phyloP scores from a whole-genome alignment of 2,797 vertebrate genomes.

The Anabacerthia variegaticeps region DNA sequence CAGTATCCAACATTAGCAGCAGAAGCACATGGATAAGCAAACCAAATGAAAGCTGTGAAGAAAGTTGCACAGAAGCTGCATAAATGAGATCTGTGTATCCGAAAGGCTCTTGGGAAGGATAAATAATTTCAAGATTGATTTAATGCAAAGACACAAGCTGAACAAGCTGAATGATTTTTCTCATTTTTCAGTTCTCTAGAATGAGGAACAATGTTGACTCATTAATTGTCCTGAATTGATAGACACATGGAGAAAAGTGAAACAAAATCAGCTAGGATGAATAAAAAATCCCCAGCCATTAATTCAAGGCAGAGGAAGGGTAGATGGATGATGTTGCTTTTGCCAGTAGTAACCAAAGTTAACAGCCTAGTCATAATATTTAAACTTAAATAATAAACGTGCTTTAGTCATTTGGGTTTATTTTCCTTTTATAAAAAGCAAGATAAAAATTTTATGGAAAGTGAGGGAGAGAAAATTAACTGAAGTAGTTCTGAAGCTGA shows the following conservation, averaged over 20 bases:
- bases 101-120: not conserved
- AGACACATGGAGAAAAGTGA: not conserved
- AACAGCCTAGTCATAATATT: not conserved
- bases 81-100: constrained; percentile 3
- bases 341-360: not conserved
- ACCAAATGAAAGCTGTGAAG: constrained; percentile 3
- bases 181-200: constrained; percentile 7
- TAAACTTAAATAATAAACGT: not conserved
- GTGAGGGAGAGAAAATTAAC: not conserved
- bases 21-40: constrained; percentile 40
- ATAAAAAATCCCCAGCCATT: not conserved
- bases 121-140: constrained; percentile 47
- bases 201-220: not conserved
- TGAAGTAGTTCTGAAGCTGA: not conserved
- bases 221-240: not conserved
- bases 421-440: not conserved
- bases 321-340: not conserved
- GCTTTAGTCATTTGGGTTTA: not conserved
- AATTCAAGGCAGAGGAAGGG: not conserved
- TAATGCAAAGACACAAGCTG: constrained; percentile 30
- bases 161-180: constrained; percentile 8
- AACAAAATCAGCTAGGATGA: not conserved
- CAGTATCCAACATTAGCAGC: not conserved
- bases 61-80: constrained; percentile 7
- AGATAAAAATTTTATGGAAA: not conserved